Conservation (phyloP, 1,140 invertebrate genomes). For the Parasteatoda tepidariorum region DNA sequence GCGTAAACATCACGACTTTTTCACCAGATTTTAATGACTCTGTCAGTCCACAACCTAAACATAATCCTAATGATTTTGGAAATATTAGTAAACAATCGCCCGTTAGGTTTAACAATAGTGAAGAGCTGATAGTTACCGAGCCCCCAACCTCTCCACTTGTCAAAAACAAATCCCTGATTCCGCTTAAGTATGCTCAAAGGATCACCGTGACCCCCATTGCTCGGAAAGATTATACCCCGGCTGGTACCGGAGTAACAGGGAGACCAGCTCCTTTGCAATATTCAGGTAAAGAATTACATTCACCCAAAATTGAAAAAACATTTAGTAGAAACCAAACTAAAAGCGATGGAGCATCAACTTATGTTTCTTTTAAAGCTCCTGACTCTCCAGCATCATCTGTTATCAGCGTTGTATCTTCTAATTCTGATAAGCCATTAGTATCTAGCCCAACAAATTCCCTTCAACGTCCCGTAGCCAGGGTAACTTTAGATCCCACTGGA, state of each 20-base stretch:
- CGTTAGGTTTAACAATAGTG: background rate
- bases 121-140: background rate
- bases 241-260: conserved; percentile 21
- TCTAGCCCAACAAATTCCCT: conserved; percentile 25
- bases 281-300: background rate
- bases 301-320: conserved; percentile 15
- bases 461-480: conserved; percentile 75
- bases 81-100: background rate
- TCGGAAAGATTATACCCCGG: conserved; percentile 60
- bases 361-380: conserved; percentile 23
- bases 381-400: conserved; percentile 37
- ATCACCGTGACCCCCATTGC: conserved; percentile 65
- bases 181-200: conserved; percentile 54
- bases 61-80: too few species aligned
- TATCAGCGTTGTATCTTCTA: background rate
- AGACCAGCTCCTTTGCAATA: background rate
- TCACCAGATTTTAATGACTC: conserved; percentile 25
- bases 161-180: conserved; percentile 32
- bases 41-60: background rate
- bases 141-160: background rate
- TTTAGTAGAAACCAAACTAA: too few species aligned
- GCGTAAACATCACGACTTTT: conserved; percentile 14
- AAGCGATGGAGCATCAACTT: background rate
- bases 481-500: conserved; percentile 86
- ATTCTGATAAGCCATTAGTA: background rate